Conservation (phyloP, 1,140 invertebrate genomes). For the Orchesella cincta region DNA sequence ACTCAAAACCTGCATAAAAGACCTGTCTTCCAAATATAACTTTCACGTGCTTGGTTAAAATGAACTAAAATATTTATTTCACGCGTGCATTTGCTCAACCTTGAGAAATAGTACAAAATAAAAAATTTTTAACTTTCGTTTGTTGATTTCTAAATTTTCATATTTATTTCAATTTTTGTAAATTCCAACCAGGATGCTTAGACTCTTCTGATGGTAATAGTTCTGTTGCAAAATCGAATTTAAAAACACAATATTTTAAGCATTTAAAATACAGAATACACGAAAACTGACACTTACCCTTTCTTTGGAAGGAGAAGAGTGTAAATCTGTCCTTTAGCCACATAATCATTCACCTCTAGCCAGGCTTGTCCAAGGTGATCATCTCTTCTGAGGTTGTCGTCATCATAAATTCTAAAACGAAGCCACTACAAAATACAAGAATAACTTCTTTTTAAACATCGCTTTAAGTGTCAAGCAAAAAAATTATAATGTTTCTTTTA, state of each 20-base stretch:
- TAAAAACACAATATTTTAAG: not conserved
- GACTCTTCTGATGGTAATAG: slow-evolving; percentile 18
- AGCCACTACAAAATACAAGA: not conserved
- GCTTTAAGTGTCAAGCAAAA: no score
- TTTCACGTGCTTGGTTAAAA: no score
- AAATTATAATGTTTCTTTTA: no score
- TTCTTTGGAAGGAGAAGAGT: slow-evolving; percentile 32
- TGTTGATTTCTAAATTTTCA: no score
- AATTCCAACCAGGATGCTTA: no score
- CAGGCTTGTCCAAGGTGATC: slow-evolving; percentile 38
- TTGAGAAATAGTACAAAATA: no score
- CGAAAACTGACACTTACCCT: slow-evolving; percentile 17
- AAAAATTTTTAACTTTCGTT: no score
- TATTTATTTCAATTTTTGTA: no score
- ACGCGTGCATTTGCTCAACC: no score
- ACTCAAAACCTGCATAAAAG: slow-evolving; percentile 1
- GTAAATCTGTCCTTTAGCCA: slow-evolving; percentile 34
- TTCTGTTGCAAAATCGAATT: slow-evolving; percentile 18
- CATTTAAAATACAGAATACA: no score
- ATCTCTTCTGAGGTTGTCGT: slow-evolving; percentile 36
- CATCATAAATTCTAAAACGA: slow-evolving; percentile 38
- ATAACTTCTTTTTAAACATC: not conserved
- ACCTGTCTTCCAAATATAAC: no score
- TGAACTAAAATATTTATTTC: no score
- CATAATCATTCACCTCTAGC: slow-evolving; percentile 38